Conservation (phyloP, 2,888 invertebrate species). For the Hirtodrosophila histrioides region DNA sequence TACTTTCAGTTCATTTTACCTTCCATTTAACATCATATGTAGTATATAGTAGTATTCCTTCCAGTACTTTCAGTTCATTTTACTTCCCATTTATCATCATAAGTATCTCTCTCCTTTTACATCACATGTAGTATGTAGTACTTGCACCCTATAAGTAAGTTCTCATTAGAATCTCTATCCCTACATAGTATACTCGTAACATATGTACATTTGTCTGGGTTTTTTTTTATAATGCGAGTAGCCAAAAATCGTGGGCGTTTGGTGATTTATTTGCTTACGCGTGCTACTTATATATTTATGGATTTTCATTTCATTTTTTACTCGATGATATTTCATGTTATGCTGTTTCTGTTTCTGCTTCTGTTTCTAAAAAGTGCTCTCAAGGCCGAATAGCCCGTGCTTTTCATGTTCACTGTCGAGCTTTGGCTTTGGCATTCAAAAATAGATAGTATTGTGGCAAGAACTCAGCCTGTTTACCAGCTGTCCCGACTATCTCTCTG, state of each 20-base stretch:
- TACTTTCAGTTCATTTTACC: not conserved
- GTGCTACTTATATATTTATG: constrained; percentile 28
- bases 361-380: constrained; percentile 34
- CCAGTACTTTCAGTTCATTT: not conserved
- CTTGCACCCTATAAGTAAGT: no score
- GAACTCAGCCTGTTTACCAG: constrained; percentile 52
- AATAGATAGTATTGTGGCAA: constrained; percentile 47
- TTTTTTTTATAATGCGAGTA: constrained; percentile 30
- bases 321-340: constrained; percentile 13
- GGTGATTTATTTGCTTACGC: constrained; percentile 70
- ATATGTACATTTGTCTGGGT: constrained; percentile 13
- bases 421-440: constrained; percentile 76
- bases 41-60: no score
- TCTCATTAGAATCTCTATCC: not conserved
- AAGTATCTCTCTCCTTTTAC: no score
- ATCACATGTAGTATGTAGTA: no score
- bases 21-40: not conserved
- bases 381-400: constrained; percentile 42
- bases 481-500: constrained; percentile 63
- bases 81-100: not conserved
- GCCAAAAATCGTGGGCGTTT: constrained; percentile 50
- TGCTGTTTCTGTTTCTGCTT: constrained; percentile 12
- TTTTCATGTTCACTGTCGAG: constrained; percentile 69
- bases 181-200: not conserved
- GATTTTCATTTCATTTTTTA: constrained; percentile 1